Conservation (phyloP, 1,140 invertebrate species). For the Sycophaga agraensis region DNA sequence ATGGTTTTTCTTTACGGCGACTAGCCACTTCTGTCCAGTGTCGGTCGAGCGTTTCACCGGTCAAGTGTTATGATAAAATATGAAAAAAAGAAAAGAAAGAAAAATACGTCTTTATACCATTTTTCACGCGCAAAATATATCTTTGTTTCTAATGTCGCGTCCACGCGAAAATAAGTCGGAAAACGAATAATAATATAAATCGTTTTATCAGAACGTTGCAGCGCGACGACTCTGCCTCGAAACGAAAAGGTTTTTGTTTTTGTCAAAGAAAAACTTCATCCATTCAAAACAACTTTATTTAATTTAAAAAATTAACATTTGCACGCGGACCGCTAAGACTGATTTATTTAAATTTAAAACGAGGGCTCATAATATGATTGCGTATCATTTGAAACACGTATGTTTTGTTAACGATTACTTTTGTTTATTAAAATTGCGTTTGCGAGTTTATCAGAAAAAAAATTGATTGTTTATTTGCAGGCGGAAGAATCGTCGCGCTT, state of each 20-base stretch:
- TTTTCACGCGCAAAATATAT: slow-evolving; percentile 18
- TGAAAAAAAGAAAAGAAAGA: slow-evolving; percentile 7
- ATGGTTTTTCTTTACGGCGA: neutral
- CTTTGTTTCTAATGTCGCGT: slow-evolving; percentile 21
- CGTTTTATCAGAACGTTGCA: neutral
- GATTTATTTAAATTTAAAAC: slow-evolving; percentile 2
- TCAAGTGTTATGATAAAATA: slow-evolving; percentile 9
- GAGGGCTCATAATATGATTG: no score
- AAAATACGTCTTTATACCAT: slow-evolving; percentile 26
- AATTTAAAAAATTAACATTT: neutral
- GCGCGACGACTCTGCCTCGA: neutral
- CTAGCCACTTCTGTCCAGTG: neutral
- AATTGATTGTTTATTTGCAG: neutral
- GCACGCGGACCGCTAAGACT: neutral
- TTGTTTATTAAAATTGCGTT: neutral
- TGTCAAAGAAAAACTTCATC: no score
- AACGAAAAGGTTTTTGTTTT: no score
- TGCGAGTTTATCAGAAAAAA: no score
- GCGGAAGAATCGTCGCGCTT: slow-evolving; percentile 12
- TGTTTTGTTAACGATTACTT: neutral
- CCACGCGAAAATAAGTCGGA: neutral
- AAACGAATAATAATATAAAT: slow-evolving; percentile 2
- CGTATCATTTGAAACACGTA: neutral
- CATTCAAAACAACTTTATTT: no score
- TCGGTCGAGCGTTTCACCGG: slow-evolving; percentile 7